A percentile compares a stretch with the other conserved stretches of the same genome.
phyloP scores from a whole-genome alignment of 2,888 invertebrate species.

The Ochropacha duplaris region DNA sequence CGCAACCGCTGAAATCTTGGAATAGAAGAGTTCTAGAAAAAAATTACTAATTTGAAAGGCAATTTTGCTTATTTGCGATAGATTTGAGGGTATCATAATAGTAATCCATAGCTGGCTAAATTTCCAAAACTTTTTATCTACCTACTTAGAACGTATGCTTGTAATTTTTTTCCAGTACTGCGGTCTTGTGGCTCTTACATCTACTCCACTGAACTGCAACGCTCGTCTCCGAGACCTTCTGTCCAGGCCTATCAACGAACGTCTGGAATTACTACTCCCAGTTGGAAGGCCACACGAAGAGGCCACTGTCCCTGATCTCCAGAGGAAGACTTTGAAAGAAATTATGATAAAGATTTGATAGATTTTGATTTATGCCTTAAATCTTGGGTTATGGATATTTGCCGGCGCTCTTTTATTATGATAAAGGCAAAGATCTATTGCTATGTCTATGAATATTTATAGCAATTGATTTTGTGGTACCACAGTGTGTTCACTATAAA shows the following conservation, averaged over 20 bases:
- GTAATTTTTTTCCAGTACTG: conserved; percentile 87
- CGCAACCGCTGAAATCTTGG: too few relatives aligned
- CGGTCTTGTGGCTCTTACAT: conserved; percentile 93
- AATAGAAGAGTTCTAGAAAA: too few relatives aligned
- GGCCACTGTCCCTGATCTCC: conserved; percentile 89
- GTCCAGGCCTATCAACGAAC: conserved; percentile 90
- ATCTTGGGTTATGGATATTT: neutral
- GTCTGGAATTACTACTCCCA: conserved; percentile 91
- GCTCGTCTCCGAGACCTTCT: conserved; percentile 89
- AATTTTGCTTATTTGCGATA: too few relatives aligned
- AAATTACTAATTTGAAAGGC: too few relatives aligned
- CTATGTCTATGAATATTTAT: too few relatives aligned
- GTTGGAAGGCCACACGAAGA: conserved; percentile 92
- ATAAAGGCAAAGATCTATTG: neutral
- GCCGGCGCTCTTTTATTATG: neutral
- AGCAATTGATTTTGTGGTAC: too few relatives aligned
- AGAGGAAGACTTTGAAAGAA: conserved; percentile 87
- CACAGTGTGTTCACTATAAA: too few relatives aligned
- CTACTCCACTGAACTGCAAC: conserved; percentile 96
- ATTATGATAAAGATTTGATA: conserved; percentile 85
- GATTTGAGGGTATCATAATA: too few relatives aligned
- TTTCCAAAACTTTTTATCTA: too few relatives aligned
- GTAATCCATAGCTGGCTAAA: too few relatives aligned
- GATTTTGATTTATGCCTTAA: neutral
- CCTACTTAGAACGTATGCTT: too few relatives aligned